Evolutionary conservation across 2,113 vertebrate genomes (phyloP).

Genomic region (Pituophis catenifer): DNA sequence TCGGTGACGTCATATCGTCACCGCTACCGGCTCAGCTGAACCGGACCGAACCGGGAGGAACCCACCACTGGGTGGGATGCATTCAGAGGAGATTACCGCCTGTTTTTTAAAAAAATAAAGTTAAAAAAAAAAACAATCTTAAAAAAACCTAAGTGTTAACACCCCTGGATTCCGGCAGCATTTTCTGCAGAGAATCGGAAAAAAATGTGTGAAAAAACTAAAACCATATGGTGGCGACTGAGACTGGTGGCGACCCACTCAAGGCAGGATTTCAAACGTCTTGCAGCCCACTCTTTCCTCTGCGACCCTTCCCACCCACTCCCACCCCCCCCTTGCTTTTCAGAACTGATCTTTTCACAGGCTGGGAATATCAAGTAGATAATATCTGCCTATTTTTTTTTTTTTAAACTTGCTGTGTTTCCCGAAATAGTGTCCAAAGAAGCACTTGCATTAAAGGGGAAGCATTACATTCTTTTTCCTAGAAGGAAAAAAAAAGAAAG

Average conservation of each 20-base stretch:
- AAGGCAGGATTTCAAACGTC: slow-evolving; percentile 42
- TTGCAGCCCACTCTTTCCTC: slow-evolving; percentile 13
- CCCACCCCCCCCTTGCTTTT: neutral
- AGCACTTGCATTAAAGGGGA: neutral
- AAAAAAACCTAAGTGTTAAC: slow-evolving; percentile 10
- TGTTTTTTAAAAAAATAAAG: too few species aligned
- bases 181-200: slow-evolving; percentile 51
- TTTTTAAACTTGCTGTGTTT: neutral
- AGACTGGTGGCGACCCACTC: slow-evolving; percentile 37
- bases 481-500: neutral
- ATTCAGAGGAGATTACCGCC: neutral
- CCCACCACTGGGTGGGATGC: neutral
- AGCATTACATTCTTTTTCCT: neutral
- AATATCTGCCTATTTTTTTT: slow-evolving; percentile 4
- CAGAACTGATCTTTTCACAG: slow-evolving; percentile 27
- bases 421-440: slow-evolving; percentile 10
- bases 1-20: too few species aligned
- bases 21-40: too few species aligned
- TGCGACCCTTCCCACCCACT: neutral
- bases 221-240: slow-evolving; percentile 39
- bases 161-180: slow-evolving; percentile 37
- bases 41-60: too few species aligned
- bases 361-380: slow-evolving; percentile 31
- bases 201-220: slow-evolving; percentile 40
- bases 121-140: neutral